phyloP scores from a whole-genome alignment of 1,140 invertebrate genomes.

The Drosophila hydei region DNA sequence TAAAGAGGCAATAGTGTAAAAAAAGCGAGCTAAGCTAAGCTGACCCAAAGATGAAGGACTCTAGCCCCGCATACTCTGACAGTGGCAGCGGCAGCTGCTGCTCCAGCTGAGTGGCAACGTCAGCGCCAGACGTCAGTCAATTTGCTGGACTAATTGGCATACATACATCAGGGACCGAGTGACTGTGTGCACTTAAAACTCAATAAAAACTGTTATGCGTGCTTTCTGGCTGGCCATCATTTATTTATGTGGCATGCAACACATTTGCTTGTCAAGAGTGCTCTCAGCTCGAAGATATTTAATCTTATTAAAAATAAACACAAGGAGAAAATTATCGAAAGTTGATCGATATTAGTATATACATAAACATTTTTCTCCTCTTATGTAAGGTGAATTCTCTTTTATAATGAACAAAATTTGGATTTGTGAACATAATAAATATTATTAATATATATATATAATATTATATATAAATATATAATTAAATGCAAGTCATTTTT shows the following conservation, averaged over 20 bases:
- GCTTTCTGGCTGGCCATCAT: conserved; percentile 53
- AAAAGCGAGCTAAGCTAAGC: conserved; percentile 1
- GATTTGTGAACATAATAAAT: too few relatives aligned
- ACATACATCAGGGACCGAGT: conserved; percentile 46
- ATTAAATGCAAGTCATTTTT: too few relatives aligned
- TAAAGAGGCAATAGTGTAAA: conserved; percentile 49
- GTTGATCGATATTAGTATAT: too few relatives aligned
- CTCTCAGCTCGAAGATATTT: too few relatives aligned
- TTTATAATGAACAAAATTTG: too few relatives aligned
- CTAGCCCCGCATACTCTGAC: conserved; percentile 29
- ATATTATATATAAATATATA: too few relatives aligned
- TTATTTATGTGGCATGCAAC: conserved; percentile 51
- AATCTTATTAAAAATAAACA: too few relatives aligned
- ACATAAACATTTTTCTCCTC: too few relatives aligned
- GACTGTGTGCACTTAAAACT: conserved; percentile 57
- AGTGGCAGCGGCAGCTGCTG: conserved; percentile 13
- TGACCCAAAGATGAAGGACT: conserved; percentile 23
- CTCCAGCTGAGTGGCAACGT: conserved; percentile 31
- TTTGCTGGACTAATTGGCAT: conserved; percentile 77
- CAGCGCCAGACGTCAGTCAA: conserved; percentile 51
- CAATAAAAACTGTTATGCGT: conserved; percentile 62
- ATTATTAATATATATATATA: too few relatives aligned
- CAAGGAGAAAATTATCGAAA: too few relatives aligned
- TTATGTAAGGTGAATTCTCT: too few relatives aligned
- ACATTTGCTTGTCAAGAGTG: neutral